These are phyloP conservation scores for Poeciliopsis gracilis DNA, from an alignment of 2,797 vertebrate species.

Conservation along the genomic window DNA sequence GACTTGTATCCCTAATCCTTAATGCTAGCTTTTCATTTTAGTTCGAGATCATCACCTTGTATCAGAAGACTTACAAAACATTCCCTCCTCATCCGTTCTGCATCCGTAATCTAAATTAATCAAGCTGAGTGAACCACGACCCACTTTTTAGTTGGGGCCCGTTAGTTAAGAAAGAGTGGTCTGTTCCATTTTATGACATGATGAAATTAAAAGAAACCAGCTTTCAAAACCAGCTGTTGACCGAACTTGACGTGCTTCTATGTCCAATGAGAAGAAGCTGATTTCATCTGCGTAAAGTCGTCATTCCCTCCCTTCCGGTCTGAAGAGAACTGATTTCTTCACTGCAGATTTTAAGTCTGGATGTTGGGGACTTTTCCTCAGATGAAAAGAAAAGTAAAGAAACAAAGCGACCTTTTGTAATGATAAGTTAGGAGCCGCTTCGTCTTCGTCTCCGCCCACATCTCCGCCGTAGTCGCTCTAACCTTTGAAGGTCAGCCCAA, in stretches of 20 bases:
- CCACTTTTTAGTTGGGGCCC: background rate
- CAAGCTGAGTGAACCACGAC: background rate
- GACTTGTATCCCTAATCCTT: background rate
- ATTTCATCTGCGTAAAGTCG: background rate
- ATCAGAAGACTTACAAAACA: background rate
- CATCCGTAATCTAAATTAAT: background rate
- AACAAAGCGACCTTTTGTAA: constrained; percentile 61
- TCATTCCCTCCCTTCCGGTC: background rate
- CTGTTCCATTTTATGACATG: background rate
- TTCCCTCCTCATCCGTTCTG: background rate
- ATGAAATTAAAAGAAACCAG: background rate
- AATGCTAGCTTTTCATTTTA: background rate
- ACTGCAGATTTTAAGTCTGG: background rate
- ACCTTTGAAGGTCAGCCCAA: constrained; percentile 70
- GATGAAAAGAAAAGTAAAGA: constrained; percentile 13
- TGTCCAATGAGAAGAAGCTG: background rate
- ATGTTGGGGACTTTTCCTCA: constrained; percentile 13
- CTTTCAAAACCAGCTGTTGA: background rate
- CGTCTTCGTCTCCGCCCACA: constrained; percentile 8
- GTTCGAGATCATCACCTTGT: background rate
- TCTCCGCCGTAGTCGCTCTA: constrained; percentile 63
- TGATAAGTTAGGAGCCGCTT: constrained; percentile 31
- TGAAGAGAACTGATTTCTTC: background rate
- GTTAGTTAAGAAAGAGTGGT: background rate
- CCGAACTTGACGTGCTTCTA: background rate